A percentile compares a stretch with the other conserved stretches of the same genome.
Evolutionary conservation across 1,140 invertebrate genomes (phyloP).

Genomic region (Nilaparvata lugens): DNA sequence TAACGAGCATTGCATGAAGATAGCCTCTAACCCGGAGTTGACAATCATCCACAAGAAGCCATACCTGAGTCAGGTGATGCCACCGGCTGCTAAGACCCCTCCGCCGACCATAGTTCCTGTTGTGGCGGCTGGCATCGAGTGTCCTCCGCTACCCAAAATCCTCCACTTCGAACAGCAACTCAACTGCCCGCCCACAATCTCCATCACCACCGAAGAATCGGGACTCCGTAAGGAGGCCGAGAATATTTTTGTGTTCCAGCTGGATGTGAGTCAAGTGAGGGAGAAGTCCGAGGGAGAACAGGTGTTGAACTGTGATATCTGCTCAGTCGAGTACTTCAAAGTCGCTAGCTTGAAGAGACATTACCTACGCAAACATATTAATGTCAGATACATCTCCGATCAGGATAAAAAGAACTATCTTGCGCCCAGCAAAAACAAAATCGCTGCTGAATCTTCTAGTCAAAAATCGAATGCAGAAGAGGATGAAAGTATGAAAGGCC

Average conservation of each 20-base stretch:
- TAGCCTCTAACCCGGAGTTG: too few relatives aligned
- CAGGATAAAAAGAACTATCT: slow-evolving; percentile 36
- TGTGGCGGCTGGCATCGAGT: background rate
- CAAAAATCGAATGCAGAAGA: slow-evolving; percentile 1
- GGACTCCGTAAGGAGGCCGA: background rate
- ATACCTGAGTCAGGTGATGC: too few relatives aligned
- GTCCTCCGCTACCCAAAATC: slow-evolving; percentile 10
- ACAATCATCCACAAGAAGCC: too few relatives aligned
- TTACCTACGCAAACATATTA: slow-evolving; percentile 44
- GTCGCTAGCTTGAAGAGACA: slow-evolving; percentile 47
- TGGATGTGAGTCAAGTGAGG: slow-evolving; percentile 18
- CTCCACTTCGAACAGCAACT: background rate
- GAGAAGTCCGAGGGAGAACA: slow-evolving; percentile 31
- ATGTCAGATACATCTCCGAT: slow-evolving; percentile 39
- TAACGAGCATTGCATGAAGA: too few relatives aligned
- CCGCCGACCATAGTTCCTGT: too few relatives aligned
- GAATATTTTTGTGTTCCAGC: slow-evolving; percentile 17
- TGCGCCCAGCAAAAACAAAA: slow-evolving; percentile 19
- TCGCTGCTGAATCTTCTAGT: slow-evolving; percentile 2
- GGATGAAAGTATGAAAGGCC: slow-evolving; percentile 13
- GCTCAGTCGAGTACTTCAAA: slow-evolving; percentile 39
- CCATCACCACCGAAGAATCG: background rate
- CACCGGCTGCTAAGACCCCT: too few relatives aligned
- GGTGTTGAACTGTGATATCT: slow-evolving; percentile 44
- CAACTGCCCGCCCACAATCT: slow-evolving; percentile 10